Evolutionary conservation across 2,113 vertebrate genomes (phyloP).

Genomic region (Gavia stellata): DNA sequence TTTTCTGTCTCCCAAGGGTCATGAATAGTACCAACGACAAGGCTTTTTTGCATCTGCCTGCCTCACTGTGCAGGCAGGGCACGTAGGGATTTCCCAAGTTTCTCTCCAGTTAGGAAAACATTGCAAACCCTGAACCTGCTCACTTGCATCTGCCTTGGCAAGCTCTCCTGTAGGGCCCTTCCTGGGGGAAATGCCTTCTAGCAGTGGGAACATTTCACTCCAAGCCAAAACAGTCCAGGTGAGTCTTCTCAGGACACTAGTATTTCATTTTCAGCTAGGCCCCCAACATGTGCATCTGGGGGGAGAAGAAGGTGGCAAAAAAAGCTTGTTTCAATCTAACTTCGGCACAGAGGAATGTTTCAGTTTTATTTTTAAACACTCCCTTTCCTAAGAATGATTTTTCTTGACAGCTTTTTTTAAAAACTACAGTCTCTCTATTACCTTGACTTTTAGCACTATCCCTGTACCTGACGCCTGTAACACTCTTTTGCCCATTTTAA

Average conservation of each 20-base stretch:
- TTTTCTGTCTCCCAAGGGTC: neutral
- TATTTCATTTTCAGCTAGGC: neutral
- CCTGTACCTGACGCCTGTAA: neutral
- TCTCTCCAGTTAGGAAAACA: neutral
- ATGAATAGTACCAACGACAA: neutral
- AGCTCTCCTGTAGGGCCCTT: neutral
- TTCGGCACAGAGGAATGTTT: neutral
- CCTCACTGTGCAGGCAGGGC: neutral
- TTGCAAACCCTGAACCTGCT: neutral
- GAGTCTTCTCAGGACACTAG: neutral
- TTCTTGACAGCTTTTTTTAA: neutral
- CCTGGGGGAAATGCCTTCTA: neutral
- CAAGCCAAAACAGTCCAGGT: neutral
- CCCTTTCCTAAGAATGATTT: neutral
- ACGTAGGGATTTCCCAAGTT: neutral
- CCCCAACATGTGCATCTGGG: fast-evolving
- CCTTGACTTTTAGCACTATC: neutral
- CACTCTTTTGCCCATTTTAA: neutral
- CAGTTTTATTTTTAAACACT: neutral
- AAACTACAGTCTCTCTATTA: neutral
- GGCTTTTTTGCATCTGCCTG: neutral
- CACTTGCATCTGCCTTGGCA: neutral
- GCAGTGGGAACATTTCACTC: neutral
- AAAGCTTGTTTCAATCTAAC: neutral
- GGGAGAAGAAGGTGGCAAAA: neutral